Percentiles rank a stretch among this genome's conserved stretches.
Conservation (phyloP, 1,140 invertebrate species). For the Varroa destructor region DNA sequence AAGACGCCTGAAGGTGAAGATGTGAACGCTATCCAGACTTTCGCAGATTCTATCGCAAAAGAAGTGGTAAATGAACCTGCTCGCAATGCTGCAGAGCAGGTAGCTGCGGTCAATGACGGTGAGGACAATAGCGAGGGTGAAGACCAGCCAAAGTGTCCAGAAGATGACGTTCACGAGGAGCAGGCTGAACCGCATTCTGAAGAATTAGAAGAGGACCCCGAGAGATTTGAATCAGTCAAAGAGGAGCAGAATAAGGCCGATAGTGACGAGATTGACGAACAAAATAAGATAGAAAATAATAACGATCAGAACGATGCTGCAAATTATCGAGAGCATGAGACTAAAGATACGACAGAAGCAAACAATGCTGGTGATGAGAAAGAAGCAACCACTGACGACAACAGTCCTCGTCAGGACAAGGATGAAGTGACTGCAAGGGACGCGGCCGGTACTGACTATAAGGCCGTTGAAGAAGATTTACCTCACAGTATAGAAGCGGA, state of each 20-base stretch:
- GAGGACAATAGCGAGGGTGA: background rate
- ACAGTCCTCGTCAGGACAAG: background rate
- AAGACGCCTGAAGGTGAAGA: background rate
- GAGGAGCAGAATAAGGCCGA: too few species aligned
- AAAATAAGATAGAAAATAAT: background rate
- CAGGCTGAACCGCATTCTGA: background rate
- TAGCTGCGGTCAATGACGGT: background rate
- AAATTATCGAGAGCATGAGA: background rate
- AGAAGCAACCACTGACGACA: background rate
- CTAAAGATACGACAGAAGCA: constrained; percentile 23
- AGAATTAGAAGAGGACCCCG: background rate
- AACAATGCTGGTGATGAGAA: background rate
- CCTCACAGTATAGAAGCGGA: background rate
- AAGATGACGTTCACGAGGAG: background rate
- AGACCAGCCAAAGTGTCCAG: background rate
- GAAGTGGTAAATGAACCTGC: background rate
- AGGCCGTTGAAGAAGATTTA: background rate
- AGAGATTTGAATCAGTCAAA: too few species aligned
- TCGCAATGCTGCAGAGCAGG: background rate
- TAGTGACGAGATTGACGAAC: background rate
- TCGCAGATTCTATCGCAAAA: background rate
- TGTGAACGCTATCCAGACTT: background rate
- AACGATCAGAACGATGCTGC: background rate
- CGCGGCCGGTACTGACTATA: background rate
- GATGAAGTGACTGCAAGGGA: background rate